Evolutionary conservation across 2,888 invertebrate genomes (phyloP), one percentile per base, ranked within the genome.

Genomic region (Leptarthrus brevirostris): DNA sequence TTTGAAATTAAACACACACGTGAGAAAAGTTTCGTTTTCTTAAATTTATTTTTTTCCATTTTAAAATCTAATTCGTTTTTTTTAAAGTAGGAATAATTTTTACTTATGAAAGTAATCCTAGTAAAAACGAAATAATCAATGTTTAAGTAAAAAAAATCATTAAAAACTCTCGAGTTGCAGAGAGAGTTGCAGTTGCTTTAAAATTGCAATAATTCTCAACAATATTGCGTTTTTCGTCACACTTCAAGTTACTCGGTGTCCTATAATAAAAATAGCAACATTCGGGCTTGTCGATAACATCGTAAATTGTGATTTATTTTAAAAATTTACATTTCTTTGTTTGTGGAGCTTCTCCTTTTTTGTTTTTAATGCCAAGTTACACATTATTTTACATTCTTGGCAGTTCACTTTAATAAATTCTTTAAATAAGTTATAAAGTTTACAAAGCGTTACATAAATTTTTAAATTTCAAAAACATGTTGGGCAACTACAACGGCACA

Each of bases 1-100:
- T 8, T 49, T 58, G 24, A 52, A 64, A 64, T 64, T 73, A 73
- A 73, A 73, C 73, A 73, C 73, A 73, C 73, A 73, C 64, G 73
- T 64, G 73, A 73, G 73, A 73, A 64, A 73, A 61, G 40, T 73
- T 64, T 73, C 34, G n/a, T 54, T 56, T 36, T 64, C 64, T 47
- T 53, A 53, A 53, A 71, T 53, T 54, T 54, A 54, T 34, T 30
- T 24, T 72, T 56, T 47, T 47, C 58, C 18, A 5, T 64, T n/a
- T n/a, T 64, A 22, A 64, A 64, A 44, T 64, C 64, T 64, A 64
- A 64, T 44, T 64, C 64, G 64, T 47, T 64, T 40, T 61, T 30
- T 12, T 44, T 18, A 24, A 44, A 36, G 36, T 56, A 58, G 58
- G 58, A 58, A 58, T 58, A 34, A 34, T 36, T 34, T 36, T 58